Percentiles rank a stretch among this genome's conserved stretches.
These are phyloP conservation scores for Telenomus remus DNA, from an alignment of 1,140 invertebrate genomes.

Conservation along the genomic window DNA sequence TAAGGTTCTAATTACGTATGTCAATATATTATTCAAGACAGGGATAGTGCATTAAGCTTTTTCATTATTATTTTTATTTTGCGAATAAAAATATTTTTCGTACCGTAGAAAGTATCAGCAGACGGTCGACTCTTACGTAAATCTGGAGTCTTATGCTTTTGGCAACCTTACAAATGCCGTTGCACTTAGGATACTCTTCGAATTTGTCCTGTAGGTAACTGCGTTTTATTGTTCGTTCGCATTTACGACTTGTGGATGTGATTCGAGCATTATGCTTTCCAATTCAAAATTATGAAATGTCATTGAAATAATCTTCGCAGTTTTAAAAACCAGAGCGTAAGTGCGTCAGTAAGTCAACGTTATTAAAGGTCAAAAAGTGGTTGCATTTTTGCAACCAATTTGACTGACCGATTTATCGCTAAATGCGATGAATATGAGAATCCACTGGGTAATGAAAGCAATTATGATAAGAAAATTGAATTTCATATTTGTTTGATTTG, in stretches of 20 bases:
- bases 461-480: no score
- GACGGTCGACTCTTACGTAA: conserved; percentile 50
- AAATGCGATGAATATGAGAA: no score
- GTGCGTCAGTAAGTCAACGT: no score
- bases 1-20: no score
- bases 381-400: no score
- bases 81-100: conserved; percentile 42
- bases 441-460: no score
- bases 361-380: no score
- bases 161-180: conserved; percentile 56
- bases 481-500: no score
- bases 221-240: conserved; percentile 54
- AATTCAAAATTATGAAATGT: conserved; percentile 33
- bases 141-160: conserved; percentile 55
- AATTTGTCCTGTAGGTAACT: conserved; percentile 50
- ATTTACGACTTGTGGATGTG: conserved; percentile 49
- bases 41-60: neutral
- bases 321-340: neutral
- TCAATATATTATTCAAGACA: no score
- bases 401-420: no score
- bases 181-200: conserved; percentile 50
- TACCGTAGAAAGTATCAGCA: conserved; percentile 37
- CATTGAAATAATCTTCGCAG: neutral
- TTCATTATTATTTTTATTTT: conserved; percentile 25
- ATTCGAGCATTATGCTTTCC: conserved; percentile 44